These are phyloP conservation scores for Tenthredo amoena DNA, from an alignment of 2,888 invertebrate genomes.

Conservation along the genomic window DNA sequence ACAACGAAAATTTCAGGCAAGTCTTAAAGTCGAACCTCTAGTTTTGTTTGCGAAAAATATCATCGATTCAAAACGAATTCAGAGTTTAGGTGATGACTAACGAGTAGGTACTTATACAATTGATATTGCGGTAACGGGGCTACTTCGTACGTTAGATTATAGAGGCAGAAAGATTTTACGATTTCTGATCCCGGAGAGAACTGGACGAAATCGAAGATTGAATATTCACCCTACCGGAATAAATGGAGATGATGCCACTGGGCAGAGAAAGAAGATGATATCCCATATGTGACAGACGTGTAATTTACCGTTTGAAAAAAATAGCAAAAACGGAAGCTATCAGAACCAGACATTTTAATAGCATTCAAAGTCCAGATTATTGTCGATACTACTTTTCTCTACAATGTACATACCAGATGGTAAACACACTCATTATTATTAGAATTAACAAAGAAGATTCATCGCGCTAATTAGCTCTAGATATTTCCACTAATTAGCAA, in stretches of 20 bases:
- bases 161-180: neutral
- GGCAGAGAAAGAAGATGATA: neutral
- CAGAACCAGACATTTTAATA: constrained; percentile 65
- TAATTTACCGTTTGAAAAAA: constrained; percentile 1
- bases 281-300: neutral
- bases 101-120: neutral
- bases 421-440: neutral
- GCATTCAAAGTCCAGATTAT: constrained; percentile 65
- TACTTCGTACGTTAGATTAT: no score
- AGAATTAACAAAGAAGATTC: constrained; percentile 1
- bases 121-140: neutral
- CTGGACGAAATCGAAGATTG: neutral
- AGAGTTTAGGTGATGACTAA: neutral
- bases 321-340: constrained; percentile 64
- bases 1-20: neutral
- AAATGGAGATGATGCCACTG: neutral
- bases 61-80: neutral
- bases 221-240: neutral
- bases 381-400: neutral
- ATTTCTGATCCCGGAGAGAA: neutral
- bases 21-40: neutral
- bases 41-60: neutral
- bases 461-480: constrained; percentile 11
- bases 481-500: constrained; percentile 5
- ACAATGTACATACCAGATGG: neutral